Evolutionary conservation across 2,888 invertebrate genomes (phyloP), one percentile per base, ranked within the genome.

Genomic region (Cheilosia grossa): DNA sequence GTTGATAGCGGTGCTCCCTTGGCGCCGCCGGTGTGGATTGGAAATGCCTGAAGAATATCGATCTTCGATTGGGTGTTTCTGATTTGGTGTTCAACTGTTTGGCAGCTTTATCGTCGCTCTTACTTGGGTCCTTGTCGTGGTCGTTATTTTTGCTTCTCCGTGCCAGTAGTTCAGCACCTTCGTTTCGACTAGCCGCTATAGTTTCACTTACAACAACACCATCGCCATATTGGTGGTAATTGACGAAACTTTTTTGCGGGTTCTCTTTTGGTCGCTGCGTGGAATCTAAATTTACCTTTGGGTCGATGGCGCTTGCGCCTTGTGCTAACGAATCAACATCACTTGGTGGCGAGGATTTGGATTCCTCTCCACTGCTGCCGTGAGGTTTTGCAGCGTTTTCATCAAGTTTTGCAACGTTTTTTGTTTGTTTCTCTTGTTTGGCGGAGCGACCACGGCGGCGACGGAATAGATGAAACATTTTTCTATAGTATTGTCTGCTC

Each of bases 151-250:
- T 87, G 75, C 54, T 69, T 70, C 49, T 66, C 53, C 54, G 85
- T 81, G 61, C 63, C 77, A 74, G 77, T 78, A 82, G 85, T 88
- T 79, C 85, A 87, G 88, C 88, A 88, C 82, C 86, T 85, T 88
- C 87, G 88, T 66, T 87, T 88, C 88, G 88, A 83, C 86, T 90
- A 85, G 63, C 59, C 54, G 80, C 72, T 51, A 61, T 66, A 75
- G 59, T 80, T 72, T 85, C 66, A 80, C 75, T 85, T 85, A 85
- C 85, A 85, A 80, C 80, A 77, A 81, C 80, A 81, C 81, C 75
- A 66, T 75, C 85, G 40, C 40, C 74, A 33, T 49, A 33, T 69
- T 73, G 58, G 66, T 63, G 56, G 75, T 72, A 85, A 80, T 72
- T 72, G 72, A 66, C 51, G 58, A 67, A 67, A 77, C 61, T 67